These are phyloP conservation scores for Chromoteleia sp. DNA, from an alignment of 2,888 invertebrate species.

Conservation along the genomic window DNA sequence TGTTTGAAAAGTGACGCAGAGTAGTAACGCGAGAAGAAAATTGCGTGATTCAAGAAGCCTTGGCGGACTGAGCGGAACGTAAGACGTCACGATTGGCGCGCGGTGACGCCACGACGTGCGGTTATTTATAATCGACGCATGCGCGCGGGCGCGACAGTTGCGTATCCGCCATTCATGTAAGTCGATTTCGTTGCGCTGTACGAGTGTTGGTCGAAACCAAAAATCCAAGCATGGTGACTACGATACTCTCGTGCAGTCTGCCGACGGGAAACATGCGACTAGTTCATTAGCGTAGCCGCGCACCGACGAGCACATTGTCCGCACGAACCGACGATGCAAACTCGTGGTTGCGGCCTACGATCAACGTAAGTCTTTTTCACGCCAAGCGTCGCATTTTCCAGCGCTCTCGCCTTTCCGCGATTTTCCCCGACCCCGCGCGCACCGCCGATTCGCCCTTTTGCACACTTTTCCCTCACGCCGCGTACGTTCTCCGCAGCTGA, in stretches of 20 bases:
- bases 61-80: conserved; percentile 7
- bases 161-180: conserved; percentile 83
- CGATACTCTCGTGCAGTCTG: conserved; percentile 76
- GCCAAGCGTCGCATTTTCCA: conserved; percentile 74
- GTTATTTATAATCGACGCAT: conserved; percentile 81
- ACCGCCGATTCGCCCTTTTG: conserved; percentile 18
- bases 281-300: conserved; percentile 77
- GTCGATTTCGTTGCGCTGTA: conserved; percentile 81
- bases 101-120: conserved; percentile 77
- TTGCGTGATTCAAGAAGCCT: no score
- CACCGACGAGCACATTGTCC: conserved; percentile 69
- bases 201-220: conserved; percentile 66
- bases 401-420: conserved; percentile 60
- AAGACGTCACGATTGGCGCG: conserved; percentile 74
- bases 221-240: conserved; percentile 79
- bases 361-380: conserved; percentile 78
- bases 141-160: conserved; percentile 76
- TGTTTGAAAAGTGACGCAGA: no score
- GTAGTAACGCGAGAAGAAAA: no score
- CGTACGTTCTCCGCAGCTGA: conserved; percentile 6
- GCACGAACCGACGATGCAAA: conserved; percentile 78
- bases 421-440: conserved; percentile 67
- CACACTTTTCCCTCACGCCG: conserved; percentile 47
- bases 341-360: conserved; percentile 74
- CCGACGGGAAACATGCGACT: conserved; percentile 78